A percentile compares a stretch with the other conserved stretches of the same genome.
Evolutionary conservation across 2,888 invertebrate genomes (phyloP).

Genomic region (Sminthurides aquaticus): DNA sequence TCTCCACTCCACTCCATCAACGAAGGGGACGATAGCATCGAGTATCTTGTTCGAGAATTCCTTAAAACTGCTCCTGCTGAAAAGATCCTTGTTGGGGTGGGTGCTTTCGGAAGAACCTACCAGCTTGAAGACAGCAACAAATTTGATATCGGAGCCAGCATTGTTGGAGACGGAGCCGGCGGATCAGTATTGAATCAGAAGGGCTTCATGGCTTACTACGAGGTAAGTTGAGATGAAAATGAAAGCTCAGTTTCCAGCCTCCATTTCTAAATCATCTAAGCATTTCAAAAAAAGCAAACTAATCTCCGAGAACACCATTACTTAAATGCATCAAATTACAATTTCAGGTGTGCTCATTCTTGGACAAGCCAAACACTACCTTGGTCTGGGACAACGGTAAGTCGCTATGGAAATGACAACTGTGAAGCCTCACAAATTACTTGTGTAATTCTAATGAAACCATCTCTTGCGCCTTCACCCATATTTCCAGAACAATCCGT

Average conservation of each 20-base stretch:
- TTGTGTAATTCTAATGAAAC: too few relatives aligned
- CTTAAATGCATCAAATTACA: too few relatives aligned
- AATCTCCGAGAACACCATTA: too few relatives aligned
- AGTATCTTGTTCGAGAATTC: constrained; percentile 83
- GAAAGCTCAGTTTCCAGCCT: not conserved
- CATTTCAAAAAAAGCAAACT: too few relatives aligned
- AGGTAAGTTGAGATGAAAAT: too few relatives aligned
- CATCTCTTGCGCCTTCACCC: too few relatives aligned
- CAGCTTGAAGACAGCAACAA: constrained; percentile 76
- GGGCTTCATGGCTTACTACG: constrained; percentile 91
- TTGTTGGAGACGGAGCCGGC: constrained; percentile 73
- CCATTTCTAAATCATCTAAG: too few relatives aligned
- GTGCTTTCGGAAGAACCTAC: constrained; percentile 86
- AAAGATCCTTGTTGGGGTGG: constrained; percentile 79
- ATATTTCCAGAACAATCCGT: constrained; percentile 68
- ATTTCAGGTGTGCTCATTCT: constrained; percentile 73
- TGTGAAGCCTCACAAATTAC: too few relatives aligned
- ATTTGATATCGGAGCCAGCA: constrained; percentile 86
- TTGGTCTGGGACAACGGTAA: constrained; percentile 77
- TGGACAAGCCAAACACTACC: constrained; percentile 81
- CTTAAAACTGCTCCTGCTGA: constrained; percentile 86
- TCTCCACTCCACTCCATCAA: constrained; percentile 82
- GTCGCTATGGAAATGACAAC: too few relatives aligned
- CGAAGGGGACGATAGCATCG: constrained; percentile 81
- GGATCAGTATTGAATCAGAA: constrained; percentile 88